A percentile compares a stretch with the other conserved stretches of the same genome.
Conservation (phyloP, 2,113 vertebrate genomes). For the Leucoraja erinaceus region DNA sequence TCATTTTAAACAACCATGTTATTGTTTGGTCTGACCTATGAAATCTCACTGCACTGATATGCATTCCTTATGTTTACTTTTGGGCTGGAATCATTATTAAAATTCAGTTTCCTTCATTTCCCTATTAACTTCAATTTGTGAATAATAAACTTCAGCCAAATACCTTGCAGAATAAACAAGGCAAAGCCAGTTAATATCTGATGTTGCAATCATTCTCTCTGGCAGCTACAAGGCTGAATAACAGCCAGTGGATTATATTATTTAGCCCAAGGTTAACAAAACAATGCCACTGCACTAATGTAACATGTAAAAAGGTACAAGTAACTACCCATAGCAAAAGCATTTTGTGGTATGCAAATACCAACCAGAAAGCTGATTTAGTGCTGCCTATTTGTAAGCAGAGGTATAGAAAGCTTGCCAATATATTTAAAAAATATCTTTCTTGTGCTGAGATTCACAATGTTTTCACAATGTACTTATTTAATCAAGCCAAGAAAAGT, state of each 20-base stretch:
- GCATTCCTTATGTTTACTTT: neutral
- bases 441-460: neutral
- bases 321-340: neutral
- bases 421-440: neutral
- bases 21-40: neutral
- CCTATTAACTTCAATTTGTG: neutral
- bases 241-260: neutral
- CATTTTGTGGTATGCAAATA: neutral
- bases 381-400: neutral
- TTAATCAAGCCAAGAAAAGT: slow-evolving; percentile 6
- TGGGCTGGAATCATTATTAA: slow-evolving; percentile 28
- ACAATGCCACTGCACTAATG: neutral
- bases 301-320: neutral
- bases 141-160: neutral
- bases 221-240: neutral
- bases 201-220: neutral
- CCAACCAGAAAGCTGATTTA: neutral
- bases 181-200: neutral
- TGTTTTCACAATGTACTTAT: neutral
- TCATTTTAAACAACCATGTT: slow-evolving; percentile 20
- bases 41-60: neutral
- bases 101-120: slow-evolving; percentile 1
- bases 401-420: neutral
- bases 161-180: neutral
- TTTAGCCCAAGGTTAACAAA: slow-evolving; percentile 19